Conservation (phyloP, 2,888 invertebrate genomes). For the Yponomeuta malinellus region DNA sequence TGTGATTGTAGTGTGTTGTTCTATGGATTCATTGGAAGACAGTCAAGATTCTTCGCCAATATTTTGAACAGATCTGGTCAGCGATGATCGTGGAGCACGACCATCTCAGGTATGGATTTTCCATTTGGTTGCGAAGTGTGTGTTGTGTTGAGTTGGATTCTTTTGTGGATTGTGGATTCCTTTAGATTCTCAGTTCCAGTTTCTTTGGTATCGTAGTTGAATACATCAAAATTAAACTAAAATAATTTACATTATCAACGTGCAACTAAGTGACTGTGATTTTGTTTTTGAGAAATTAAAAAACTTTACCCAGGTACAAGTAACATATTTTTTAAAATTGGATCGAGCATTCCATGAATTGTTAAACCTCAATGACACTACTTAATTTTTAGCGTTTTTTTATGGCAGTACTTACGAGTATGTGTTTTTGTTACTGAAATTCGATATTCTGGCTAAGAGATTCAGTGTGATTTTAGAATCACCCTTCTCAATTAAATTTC, state of each 20-base stretch:
- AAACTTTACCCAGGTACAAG: not conserved
- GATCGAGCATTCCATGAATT: too few species aligned
- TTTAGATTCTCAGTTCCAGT: slow-evolving; percentile 1
- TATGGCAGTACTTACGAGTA: too few species aligned
- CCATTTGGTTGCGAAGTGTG: slow-evolving; percentile 1
- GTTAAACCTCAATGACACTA: too few species aligned
- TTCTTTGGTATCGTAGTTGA: not conserved
- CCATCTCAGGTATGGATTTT: slow-evolving; percentile 66
- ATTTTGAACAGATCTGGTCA: slow-evolving; percentile 64
- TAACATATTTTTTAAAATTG: too few species aligned
- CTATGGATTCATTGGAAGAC: slow-evolving; percentile 56
- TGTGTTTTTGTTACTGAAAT: too few species aligned
- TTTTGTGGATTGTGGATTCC: slow-evolving; percentile 13
- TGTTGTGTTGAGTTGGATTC: slow-evolving; percentile 13
- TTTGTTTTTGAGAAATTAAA: not conserved
- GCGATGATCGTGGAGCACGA: slow-evolving; percentile 74
- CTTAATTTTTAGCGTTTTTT: too few species aligned
- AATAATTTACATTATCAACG: too few species aligned
- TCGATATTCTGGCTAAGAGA: too few species aligned
- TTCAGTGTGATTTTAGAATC: too few species aligned
- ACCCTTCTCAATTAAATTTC: not conserved
- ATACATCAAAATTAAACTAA: not conserved
- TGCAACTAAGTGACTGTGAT: not conserved
- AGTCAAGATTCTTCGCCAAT: slow-evolving; percentile 45
- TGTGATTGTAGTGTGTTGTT: slow-evolving; percentile 55